Evolutionary conservation across 2,888 invertebrate genomes (phyloP).

Genomic region (Meliscaeva auricollis): DNA sequence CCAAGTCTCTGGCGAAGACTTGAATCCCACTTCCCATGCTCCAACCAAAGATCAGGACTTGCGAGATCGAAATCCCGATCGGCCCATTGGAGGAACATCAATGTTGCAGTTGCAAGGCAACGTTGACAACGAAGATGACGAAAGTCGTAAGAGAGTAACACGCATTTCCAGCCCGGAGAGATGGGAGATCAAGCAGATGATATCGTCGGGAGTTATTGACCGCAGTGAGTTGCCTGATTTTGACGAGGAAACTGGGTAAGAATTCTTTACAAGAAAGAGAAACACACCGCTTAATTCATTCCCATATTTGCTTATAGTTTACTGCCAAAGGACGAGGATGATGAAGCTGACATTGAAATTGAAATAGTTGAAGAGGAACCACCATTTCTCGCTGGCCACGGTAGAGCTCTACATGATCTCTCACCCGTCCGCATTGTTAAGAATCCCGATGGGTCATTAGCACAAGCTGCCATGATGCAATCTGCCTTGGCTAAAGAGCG

Average conservation of each 20-base stretch:
- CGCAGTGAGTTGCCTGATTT: conserved; percentile 98
- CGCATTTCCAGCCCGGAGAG: conserved; percentile 97
- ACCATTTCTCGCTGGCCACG: conserved; percentile 97
- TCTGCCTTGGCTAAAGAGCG: conserved; percentile 98
- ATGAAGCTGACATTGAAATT: conserved; percentile 98
- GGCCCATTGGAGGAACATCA: conserved; percentile 89
- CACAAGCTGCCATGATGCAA: conserved; percentile 99
- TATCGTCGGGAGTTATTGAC: conserved; percentile 95
- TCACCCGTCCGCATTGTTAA: conserved; percentile 98
- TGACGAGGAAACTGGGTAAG: conserved; percentile 96
- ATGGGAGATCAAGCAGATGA: conserved; percentile 99
- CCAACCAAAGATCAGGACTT: conserved; percentile 85
- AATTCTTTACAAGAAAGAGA: no score
- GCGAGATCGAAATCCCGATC: conserved; percentile 94
- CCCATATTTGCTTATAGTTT: conserved; percentile 82
- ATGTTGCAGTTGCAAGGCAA: conserved; percentile 85
- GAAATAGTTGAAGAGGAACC: conserved; percentile 99
- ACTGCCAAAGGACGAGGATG: conserved; percentile 95
- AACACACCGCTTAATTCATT: not conserved
- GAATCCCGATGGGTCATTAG: conserved; percentile 99
- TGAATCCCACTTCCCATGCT: conserved; percentile 93
- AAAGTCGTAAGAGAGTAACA: conserved; percentile 93
- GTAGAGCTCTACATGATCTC: conserved; percentile 94
- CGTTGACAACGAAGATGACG: conserved; percentile 91
- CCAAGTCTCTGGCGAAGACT: conserved; percentile 96